A percentile compares a stretch with the other conserved stretches of the same genome.
Evolutionary conservation across 2,797 vertebrate genomes (phyloP).

Genomic region (Platalea minor): DNA sequence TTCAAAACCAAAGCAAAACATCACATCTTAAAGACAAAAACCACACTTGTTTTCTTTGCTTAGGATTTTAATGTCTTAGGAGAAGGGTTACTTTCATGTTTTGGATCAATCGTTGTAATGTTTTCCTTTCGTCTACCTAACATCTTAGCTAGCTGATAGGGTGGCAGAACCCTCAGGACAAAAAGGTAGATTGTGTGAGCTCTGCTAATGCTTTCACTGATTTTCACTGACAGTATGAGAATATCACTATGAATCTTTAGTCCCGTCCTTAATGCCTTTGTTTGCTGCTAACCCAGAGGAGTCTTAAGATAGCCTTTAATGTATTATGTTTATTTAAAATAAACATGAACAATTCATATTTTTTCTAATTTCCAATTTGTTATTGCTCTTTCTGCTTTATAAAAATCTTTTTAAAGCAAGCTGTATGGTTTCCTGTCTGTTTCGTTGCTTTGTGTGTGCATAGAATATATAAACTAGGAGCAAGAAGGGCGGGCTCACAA

Average conservation of each 20-base stretch:
- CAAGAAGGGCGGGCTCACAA: not conserved
- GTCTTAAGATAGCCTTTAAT: not conserved
- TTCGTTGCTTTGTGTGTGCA: not conserved
- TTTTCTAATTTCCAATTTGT: not conserved
- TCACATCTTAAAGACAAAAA: not conserved
- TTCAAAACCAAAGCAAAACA: not conserved
- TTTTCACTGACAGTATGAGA: not conserved
- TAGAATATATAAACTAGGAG: not conserved
- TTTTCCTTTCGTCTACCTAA: not conserved
- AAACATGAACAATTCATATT: not conserved
- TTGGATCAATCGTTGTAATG: not conserved
- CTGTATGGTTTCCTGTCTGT: not conserved
- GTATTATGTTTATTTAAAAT: not conserved
- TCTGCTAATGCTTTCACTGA: not conserved
- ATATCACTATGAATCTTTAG: not conserved
- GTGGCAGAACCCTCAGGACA: not conserved
- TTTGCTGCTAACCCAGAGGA: not conserved
- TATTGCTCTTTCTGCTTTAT: not conserved
- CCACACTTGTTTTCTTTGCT: accelerated
- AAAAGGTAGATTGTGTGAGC: not conserved
- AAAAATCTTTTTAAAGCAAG: not conserved
- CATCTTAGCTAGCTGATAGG: not conserved
- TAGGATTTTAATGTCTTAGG: not conserved
- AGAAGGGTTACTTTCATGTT: not conserved
- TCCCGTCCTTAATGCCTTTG: not conserved